Base-by-base conservation (phyloP, 2,113 vertebrate species). In the Pollimyrus isidori region DNA sequence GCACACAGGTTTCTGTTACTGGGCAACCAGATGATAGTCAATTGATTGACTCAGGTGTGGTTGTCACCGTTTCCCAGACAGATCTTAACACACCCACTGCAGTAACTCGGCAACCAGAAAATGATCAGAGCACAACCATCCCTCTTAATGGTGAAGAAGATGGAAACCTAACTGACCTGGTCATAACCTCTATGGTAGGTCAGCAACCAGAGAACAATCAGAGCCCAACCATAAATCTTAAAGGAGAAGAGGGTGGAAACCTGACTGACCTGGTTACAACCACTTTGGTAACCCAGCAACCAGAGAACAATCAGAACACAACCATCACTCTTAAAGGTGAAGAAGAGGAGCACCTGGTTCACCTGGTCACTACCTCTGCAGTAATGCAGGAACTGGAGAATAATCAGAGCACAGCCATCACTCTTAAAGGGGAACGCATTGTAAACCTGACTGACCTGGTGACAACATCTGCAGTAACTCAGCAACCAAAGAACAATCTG, bases 11-110 rank as follows among this genome's bases (percentile, higher is more conserved):
- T 84, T 45, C 82, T 46, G 82, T 7, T 48, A n/a, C 42, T 48
- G 42, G 45, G 82, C 84, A 53, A 91, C 91, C 89, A 39, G 6
- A 58, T 46, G 3, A 94, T 90, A 86, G 93, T 90, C 93, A 93
- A 19, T 11, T 39, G 85, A 86, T 46, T 48, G n/a, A 86, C 49
- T 13, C 6, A 2, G 85, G 49, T 17, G 35, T 35, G 26, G 11
- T n/a, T 46, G 83, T 86, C 83, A 86, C 85, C 7, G n/a, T 50
- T 86, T 30, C 49, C 46, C 49, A 50, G 19, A 53, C 9, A 35
- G 23, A 86, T n/a, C n/a, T n/a, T 26, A 7, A 21, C 23, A 35
- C 26, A 35, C 3, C 49, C 13, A 7, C 48, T 17, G 45, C 48
- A 26, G 48, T 52, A 50, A 52, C 49, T 53, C 4, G 11, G 49